Base-by-base conservation (phyloP, 2,888 invertebrate species). In the Caenorhabditis doughertyi region DNA sequence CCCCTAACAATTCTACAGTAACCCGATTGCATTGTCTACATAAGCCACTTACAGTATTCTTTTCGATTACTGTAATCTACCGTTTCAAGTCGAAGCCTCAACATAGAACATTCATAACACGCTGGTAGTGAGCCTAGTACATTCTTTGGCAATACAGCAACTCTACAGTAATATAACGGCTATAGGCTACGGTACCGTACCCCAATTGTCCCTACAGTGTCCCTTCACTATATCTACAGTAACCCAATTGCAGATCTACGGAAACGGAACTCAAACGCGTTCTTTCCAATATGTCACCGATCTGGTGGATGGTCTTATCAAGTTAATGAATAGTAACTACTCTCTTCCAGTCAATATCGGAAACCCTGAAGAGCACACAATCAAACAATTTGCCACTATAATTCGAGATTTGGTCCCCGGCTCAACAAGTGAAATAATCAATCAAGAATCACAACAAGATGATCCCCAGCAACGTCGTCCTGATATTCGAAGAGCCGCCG, bases 241-340 rank as follows among this genome's bases (percentile, higher is more conserved):
- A n/a, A 13, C 13, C 42, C 8, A 13, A 4, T 81, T 83, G 39
- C 89, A 94, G 94, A 92, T 94, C 23, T 94, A 94, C 89, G 94
- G 94, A 11, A 91, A 92, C 56, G 94, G 94, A 7, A 89, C 92
- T 16, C 94, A 94, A 90, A 94, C 99, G 0, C 94, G 99, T 70
- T 98, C 98, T 0, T 99, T 99, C 93, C 98, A 98, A 93, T 99
- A 98, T 92, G 96, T 99, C 13, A 95, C 96, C 9, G 99, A 99
- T 93, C 94, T 99, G 87, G 97, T 99, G 0, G 96, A 97, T 90
- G 99, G 99, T 0, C 93, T 99, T 62, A 94, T 98, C 44, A 94
- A 95, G 0, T 93, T 99, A 58, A 99, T 99, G 99, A 95, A 95
- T 74, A 84, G 96, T 18, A 97, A 97, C 93, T 97, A 96, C 92